Percentiles rank a stretch among this genome's conserved stretches.
Conservation (phyloP, 2,888 invertebrate genomes). For the Watsonalla cultraria region DNA sequence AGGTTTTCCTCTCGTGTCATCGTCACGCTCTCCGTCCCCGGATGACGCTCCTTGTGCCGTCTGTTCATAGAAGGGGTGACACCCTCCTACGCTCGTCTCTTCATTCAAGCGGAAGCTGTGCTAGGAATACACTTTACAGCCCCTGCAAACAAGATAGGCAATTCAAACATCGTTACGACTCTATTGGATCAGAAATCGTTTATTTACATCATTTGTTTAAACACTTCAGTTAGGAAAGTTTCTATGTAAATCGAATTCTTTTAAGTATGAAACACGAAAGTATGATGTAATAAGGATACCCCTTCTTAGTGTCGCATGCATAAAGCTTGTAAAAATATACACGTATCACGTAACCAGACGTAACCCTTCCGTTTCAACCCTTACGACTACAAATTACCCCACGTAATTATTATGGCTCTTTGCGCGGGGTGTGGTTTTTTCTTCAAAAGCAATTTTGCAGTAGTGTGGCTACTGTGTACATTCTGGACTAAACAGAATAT, state of each 20-base stretch:
- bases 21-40: conserved; percentile 42
- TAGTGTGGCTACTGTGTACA: conserved; percentile 24
- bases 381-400: conserved; percentile 56
- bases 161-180: not conserved
- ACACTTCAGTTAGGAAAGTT: not conserved
- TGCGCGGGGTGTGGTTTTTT: conserved; percentile 56
- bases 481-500: conserved; percentile 26
- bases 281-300: conserved; percentile 11
- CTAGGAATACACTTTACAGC: conserved; percentile 26
- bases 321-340: conserved; percentile 5
- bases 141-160: conserved; percentile 4
- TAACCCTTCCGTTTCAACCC: conserved; percentile 57
- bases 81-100: conserved; percentile 66
- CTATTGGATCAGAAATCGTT: not conserved
- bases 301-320: conserved; percentile 12
- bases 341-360: conserved; percentile 27
- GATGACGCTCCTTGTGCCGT: conserved; percentile 53
- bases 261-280: not conserved
- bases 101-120: conserved; percentile 63
- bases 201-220: not conserved
- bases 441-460: conserved; percentile 41
- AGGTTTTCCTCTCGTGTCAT: conserved; percentile 31
- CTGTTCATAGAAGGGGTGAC: conserved; percentile 67
- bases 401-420: conserved; percentile 51
- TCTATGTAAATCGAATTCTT: not conserved